Evolutionary conservation across 2,113 vertebrate species (phyloP).

Genomic region (Pachypanchax playfairii): DNA sequence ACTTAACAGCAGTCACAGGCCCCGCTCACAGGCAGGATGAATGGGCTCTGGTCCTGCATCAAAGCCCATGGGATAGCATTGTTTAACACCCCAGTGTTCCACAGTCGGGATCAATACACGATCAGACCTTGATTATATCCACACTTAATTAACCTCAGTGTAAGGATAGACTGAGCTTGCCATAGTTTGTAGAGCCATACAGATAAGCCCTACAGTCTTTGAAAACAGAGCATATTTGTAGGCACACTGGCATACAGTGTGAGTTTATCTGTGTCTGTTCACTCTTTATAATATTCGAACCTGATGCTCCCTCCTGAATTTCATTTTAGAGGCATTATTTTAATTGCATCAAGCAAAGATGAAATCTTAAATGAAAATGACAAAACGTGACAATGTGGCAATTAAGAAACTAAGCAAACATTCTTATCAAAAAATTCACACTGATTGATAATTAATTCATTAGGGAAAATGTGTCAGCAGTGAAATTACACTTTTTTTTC

Average conservation of each 20-base stretch:
- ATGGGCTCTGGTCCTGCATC: constrained; percentile 53
- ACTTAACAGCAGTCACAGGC: constrained; percentile 60
- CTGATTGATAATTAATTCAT: not conserved
- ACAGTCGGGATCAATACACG: constrained; percentile 66
- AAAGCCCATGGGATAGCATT: constrained; percentile 66
- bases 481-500: not conserved
- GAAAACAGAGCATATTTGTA: constrained; percentile 48
- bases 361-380: not conserved
- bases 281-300: not conserved
- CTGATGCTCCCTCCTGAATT: constrained; percentile 3
- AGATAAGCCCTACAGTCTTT: constrained; percentile 41
- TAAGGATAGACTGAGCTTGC: constrained; percentile 46
- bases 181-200: constrained; percentile 30
- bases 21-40: constrained; percentile 55
- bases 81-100: constrained; percentile 63
- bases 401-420: constrained; percentile 40
- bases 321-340: not conserved
- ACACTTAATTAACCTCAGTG: constrained; percentile 75
- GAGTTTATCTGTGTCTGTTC: constrained; percentile 5
- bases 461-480: not conserved
- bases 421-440: not conserved
- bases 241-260: no score
- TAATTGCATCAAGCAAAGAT: not conserved
- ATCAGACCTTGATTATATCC: constrained; percentile 74
- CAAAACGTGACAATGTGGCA: constrained; percentile 69